Evolutionary conservation across 2,888 invertebrate species (phyloP).

Genomic region (Cantharis nigra): DNA sequence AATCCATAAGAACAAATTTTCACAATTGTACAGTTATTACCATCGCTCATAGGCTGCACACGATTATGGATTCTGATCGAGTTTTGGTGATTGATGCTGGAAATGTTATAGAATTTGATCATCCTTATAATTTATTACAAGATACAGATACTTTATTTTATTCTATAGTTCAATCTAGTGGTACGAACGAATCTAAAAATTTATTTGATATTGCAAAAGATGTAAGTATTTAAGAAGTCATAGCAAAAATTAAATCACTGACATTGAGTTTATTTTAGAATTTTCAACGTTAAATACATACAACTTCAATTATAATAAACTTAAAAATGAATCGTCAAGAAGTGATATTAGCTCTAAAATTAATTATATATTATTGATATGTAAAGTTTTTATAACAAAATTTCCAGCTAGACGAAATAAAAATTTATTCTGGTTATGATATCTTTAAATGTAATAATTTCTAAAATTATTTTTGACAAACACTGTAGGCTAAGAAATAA

Average conservation of each 20-base stretch:
- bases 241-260: not conserved
- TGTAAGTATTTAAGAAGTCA: slow-evolving; percentile 25
- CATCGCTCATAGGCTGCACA: slow-evolving; percentile 78
- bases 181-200: slow-evolving; percentile 47
- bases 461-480: not conserved
- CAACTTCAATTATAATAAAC: not conserved
- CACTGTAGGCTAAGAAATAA: not conserved
- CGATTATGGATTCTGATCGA: slow-evolving; percentile 81
- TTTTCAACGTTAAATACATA: not conserved
- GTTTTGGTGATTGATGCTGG: slow-evolving; percentile 81
- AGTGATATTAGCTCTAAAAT: not conserved
- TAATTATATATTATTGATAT: no score
- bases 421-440: not conserved
- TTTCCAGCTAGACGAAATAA: not conserved
- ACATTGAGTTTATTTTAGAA: not conserved
- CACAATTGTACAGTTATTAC: slow-evolving; percentile 75
- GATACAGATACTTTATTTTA: slow-evolving; percentile 67
- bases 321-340: not conserved
- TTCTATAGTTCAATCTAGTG: slow-evolving; percentile 71
- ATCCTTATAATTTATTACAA: slow-evolving; percentile 68
- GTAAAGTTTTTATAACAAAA: not conserved
- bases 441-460: not conserved
- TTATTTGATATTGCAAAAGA: slow-evolving; percentile 44
- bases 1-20: slow-evolving; percentile 73
- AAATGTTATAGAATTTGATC: slow-evolving; percentile 71